Evolutionary conservation across 2,797 vertebrate genomes (phyloP).

Genomic region (Oreonectes daqikongensis): DNA sequence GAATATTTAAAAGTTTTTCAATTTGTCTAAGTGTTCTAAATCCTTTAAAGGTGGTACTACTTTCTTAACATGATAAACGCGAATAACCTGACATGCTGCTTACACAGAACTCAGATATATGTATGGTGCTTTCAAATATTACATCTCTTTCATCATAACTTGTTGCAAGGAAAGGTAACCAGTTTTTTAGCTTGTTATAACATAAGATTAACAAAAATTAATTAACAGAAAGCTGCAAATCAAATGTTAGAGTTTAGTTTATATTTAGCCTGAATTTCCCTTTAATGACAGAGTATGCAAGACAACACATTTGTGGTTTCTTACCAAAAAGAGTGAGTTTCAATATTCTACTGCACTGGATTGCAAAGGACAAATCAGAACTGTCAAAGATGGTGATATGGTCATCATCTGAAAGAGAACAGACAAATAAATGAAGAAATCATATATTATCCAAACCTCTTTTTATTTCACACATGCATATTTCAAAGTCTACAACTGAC

Average conservation of each 20-base stretch:
- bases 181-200: not conserved
- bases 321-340: slow-evolving; percentile 98
- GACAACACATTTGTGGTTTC: slow-evolving; percentile 57
- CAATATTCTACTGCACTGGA: slow-evolving; percentile 99
- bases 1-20: no score
- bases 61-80: not conserved
- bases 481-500: slow-evolving; percentile 67
- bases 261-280: not conserved
- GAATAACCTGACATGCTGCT: no score
- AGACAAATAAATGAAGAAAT: not conserved
- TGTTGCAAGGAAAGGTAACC: not conserved
- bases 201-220: not conserved
- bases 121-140: not conserved
- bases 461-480: not conserved
- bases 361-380: slow-evolving; percentile 98
- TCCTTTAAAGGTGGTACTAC: not conserved
- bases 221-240: not conserved
- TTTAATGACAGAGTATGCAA: not conserved
- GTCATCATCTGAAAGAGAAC: slow-evolving; percentile 85
- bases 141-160: not conserved
- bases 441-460: not conserved
- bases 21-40: not conserved
- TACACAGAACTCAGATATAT: not conserved
- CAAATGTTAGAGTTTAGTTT: not conserved
- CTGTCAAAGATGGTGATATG: slow-evolving; percentile 99